These are phyloP conservation scores for Grantiella picta DNA, from an alignment of 2,113 vertebrate species.

Conservation along the genomic window DNA sequence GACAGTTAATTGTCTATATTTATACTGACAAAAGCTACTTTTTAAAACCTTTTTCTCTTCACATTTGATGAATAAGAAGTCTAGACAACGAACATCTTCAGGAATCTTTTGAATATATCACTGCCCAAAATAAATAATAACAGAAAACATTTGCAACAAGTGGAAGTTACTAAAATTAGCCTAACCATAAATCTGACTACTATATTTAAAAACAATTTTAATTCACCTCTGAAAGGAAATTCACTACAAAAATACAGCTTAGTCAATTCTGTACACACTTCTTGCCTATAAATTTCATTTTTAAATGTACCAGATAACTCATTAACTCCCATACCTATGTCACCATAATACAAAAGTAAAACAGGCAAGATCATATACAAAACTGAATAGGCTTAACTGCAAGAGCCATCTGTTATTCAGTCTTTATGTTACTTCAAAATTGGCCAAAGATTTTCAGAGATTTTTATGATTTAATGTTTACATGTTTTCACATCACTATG, in stretches of 20 bases:
- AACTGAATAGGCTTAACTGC: not conserved
- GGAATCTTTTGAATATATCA: not conserved
- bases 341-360: not conserved
- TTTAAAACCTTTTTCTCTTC: not conserved
- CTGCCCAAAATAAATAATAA: not conserved
- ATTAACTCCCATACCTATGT: not conserved
- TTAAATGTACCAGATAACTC: not conserved
- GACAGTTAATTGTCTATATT: not conserved
- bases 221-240: not conserved
- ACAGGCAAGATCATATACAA: not conserved
- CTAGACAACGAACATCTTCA: not conserved
- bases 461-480: not conserved
- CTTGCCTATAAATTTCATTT: not conserved
- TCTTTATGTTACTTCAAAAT: slow-evolving; percentile 1
- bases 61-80: not conserved
- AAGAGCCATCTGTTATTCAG: not conserved
- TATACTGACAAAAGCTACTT: not conserved
- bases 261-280: not conserved
- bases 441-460: not conserved
- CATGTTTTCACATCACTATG: not conserved
- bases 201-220: not conserved
- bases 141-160: not conserved
- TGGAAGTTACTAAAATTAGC: not conserved
- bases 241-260: not conserved
- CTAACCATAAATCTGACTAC: not conserved